Conservation (phyloP, 2,888 invertebrate genomes). For the Epirrhoe tristata region DNA sequence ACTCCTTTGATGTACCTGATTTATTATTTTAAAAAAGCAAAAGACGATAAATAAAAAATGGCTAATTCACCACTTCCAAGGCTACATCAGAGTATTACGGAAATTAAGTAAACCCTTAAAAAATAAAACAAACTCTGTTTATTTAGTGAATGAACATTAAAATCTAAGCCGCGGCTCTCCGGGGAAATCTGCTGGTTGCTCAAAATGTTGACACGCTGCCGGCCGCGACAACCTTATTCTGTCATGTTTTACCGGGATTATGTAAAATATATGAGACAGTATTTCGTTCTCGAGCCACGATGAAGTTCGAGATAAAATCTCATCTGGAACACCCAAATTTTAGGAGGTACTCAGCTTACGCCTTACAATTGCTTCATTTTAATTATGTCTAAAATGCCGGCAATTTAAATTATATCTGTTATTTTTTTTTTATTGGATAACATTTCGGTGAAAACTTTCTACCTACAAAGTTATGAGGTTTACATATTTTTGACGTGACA, state of each 20-base stretch:
- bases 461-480: no score
- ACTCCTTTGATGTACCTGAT: no score
- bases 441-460: no score
- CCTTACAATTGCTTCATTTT: neutral
- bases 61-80: neutral
- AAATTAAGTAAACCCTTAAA: conserved; percentile 22
- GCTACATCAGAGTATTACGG: conserved; percentile 4
- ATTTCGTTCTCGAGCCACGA: conserved; percentile 12
- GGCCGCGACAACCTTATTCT: conserved; percentile 24
- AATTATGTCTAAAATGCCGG: neutral
- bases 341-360: neutral
- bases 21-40: no score
- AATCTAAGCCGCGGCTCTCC: conserved; percentile 43
- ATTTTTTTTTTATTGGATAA: no score
- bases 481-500: no score
- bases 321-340: neutral
- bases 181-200: conserved; percentile 46
- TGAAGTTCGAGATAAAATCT: conserved; percentile 4
- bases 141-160: conserved; percentile 45
- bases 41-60: neutral
- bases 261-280: conserved; percentile 29
- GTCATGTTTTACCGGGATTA: conserved; percentile 32
- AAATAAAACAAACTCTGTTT: conserved; percentile 36
- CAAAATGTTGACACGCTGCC: conserved; percentile 31
- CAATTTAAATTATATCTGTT: no score